phyloP scores from a whole-genome alignment of 2,113 vertebrate species.

The Cephalopterus ornatus region DNA sequence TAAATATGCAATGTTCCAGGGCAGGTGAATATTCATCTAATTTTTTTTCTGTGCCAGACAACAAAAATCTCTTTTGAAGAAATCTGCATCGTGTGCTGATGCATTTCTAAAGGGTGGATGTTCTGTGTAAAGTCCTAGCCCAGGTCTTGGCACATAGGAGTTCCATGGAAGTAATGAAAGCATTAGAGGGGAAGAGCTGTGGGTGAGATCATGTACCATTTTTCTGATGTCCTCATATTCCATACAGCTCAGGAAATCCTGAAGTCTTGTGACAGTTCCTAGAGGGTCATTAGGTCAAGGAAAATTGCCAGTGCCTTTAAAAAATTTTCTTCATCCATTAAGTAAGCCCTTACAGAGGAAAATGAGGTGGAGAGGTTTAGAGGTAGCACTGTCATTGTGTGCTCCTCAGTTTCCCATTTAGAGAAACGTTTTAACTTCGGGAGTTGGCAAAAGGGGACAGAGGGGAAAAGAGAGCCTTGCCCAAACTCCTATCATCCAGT shows the following conservation, averaged over 20 bases:
- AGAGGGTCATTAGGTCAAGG: not conserved
- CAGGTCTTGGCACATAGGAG: not conserved
- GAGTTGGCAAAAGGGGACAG: not conserved
- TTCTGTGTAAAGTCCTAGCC: not conserved
- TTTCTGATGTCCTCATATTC: not conserved
- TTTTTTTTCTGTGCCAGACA: not conserved
- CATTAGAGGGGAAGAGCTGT: fast-evolving
- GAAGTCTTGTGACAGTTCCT: not conserved
- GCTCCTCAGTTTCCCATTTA: not conserved
- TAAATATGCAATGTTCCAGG: not conserved
- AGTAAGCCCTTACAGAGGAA: not conserved
- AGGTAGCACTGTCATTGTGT: not conserved
- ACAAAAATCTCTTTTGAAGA: not conserved
- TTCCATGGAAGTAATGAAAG: not conserved
- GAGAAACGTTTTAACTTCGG: not conserved
- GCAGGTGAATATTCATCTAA: not conserved
- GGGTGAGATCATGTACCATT: not conserved
- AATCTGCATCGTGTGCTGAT: not conserved
- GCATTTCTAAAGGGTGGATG: not conserved
- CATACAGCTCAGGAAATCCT: not conserved
- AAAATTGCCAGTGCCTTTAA: not conserved
- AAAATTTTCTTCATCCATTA: not conserved
- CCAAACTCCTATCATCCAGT: not conserved
- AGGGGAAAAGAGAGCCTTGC: not conserved
- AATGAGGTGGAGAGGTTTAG: not conserved